phyloP scores from a whole-genome alignment of 2,888 invertebrate species.

The Autographa pulchrina region DNA sequence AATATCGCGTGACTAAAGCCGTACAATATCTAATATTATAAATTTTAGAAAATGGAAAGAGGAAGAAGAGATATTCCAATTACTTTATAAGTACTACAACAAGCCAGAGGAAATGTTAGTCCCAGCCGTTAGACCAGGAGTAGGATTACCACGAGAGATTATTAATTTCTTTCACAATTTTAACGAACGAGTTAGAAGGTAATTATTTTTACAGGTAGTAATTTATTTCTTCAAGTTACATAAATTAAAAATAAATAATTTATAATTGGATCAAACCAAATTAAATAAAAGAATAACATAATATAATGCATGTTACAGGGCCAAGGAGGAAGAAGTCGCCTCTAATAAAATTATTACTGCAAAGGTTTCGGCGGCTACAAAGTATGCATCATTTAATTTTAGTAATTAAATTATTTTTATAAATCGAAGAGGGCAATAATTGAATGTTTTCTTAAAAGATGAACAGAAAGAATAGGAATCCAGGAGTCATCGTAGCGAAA shows the following conservation, averaged over 20 bases:
- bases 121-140: slow-evolving; percentile 77
- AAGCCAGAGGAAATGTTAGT: slow-evolving; percentile 83
- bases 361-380: slow-evolving; percentile 56
- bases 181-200: slow-evolving; percentile 75
- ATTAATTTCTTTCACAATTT: slow-evolving; percentile 73
- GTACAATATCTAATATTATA: not conserved
- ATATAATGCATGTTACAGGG: slow-evolving; percentile 60
- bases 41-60: slow-evolving; percentile 77
- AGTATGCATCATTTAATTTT: slow-evolving; percentile 61
- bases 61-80: slow-evolving; percentile 80
- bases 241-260: not conserved
- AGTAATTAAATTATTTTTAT: too few species aligned
- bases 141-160: slow-evolving; percentile 73
- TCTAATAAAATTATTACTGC: slow-evolving; percentile 59
- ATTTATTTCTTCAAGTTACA: not conserved
- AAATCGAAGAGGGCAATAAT: too few species aligned
- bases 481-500: too few species aligned
- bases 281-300: too few species aligned
- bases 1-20: too few species aligned
- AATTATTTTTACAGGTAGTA: slow-evolving; percentile 16
- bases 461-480: not conserved
- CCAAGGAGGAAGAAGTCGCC: slow-evolving; percentile 70
- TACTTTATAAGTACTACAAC: slow-evolving; percentile 81
- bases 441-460: not conserved
- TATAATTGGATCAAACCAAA: too few species aligned